Conservation (phyloP, 2,113 vertebrate genomes). For the Pterocles burchelli region DNA sequence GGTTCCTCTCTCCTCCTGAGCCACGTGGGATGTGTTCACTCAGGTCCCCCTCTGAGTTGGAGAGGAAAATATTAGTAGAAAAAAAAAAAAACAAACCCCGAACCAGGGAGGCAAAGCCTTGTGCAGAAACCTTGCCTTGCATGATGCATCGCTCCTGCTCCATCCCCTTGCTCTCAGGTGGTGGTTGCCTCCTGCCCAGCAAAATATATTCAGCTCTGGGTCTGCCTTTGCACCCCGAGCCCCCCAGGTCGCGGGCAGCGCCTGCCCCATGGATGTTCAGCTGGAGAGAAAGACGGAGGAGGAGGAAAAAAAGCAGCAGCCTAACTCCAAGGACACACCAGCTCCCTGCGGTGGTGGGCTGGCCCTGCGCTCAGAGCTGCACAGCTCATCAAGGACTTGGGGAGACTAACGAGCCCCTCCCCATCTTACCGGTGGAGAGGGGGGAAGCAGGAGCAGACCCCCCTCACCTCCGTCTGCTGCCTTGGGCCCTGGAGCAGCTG, state of each 20-base stretch:
- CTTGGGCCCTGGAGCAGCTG: background rate
- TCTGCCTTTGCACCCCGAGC: background rate
- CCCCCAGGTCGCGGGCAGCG: background rate
- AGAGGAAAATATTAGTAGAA: background rate
- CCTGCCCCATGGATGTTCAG: rapidly evolving
- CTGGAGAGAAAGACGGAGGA: no score
- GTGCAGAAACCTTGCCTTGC: background rate
- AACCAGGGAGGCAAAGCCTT: background rate
- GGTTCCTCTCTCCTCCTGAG: background rate
- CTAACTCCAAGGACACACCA: background rate
- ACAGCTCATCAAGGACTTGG: rapidly evolving
- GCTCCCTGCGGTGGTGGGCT: background rate
- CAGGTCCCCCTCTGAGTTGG: background rate
- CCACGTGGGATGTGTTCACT: background rate
- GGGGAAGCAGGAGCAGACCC: rapidly evolving
- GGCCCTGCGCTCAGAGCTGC: background rate
- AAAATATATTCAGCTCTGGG: background rate
- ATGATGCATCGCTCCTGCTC: background rate
- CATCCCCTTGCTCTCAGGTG: background rate
- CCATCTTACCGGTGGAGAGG: background rate
- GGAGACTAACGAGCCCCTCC: background rate
- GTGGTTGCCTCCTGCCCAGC: background rate
- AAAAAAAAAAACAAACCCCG: background rate
- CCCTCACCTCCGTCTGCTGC: background rate
- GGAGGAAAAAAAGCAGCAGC: background rate